Base-by-base conservation (phyloP, 2,888 invertebrate species). In the Panorpa germanica region DNA sequence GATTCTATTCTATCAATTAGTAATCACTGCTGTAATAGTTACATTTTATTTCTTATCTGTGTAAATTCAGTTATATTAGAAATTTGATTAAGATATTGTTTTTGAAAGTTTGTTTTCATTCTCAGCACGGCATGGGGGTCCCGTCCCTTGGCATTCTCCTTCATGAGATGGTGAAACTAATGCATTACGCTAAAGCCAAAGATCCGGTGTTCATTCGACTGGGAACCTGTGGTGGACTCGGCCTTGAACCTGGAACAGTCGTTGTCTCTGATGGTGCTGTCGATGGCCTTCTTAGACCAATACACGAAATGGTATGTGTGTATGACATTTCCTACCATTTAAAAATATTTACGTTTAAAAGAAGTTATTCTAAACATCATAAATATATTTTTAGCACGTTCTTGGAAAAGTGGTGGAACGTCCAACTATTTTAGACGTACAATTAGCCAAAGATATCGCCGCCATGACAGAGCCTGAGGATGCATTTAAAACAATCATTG, bases 61-160 rank as follows among this genome's bases (percentile, higher is more conserved):
- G n/a, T n/a, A n/a, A n/a, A n/a, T n/a, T n/a, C n/a, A n/a, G n/a
- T n/a, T n/a, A n/a, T n/a, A n/a, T n/a, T n/a, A n/a, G n/a, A n/a
- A n/a, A n/a, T n/a, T n/a, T n/a, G n/a, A n/a, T n/a, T n/a, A n/a
- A n/a, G n/a, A n/a, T n/a, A n/a, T n/a, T n/a, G n/a, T n/a, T n/a
- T n/a, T n/a, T n/a, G n/a, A n/a, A n/a, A n/a, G n/a, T n/a, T n/a
- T n/a, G n/a, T n/a, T n/a, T n/a, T n/a, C n/a, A n/a, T n/a, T n/a
- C n/a, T n/a, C n/a, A n/a, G n/a, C 69, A 70, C 42, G 69, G 69
- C 11, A 70, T 70, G 54, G 69, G 69, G 7, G 54, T 59, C 20
- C 63, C 67, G 2, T 69, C 67, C 1, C 45, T 66, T 29, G 58
- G 60, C 10, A 63, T 70, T 29, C 50, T 68, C 36, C 49, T 70